Base-by-base conservation (phyloP, 2,888 invertebrate species). In the Trichacis sp. region DNA sequence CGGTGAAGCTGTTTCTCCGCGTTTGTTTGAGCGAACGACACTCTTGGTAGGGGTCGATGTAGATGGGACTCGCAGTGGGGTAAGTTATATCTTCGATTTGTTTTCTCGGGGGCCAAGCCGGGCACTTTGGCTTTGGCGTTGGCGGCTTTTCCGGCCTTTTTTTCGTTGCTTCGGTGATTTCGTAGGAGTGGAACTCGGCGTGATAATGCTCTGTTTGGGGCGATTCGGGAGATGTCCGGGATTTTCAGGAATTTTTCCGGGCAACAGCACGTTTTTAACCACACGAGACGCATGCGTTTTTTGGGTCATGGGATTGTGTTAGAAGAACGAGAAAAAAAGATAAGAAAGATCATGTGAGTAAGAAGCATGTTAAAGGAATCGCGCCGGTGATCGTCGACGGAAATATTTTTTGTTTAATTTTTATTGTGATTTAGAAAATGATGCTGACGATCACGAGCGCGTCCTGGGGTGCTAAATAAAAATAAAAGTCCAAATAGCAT, bases 51-150 rank as follows among this genome's bases (percentile, higher is more conserved):
- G 84, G 84, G 55, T 83, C 80, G 40, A 83, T 81, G 71, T 82
- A 84, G 17, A 84, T 69, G 1, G 83, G 83, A 75, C 83, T 81
- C 2, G 84, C 83, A 12, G 84, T 84, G 5, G 82, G 81, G 70
- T 81, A 83, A 1, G 81, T 80, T 40, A 80, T 73, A 42, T 84
- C 81, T 67, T 83, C 84, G 65, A 83, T 75, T 1, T 77, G 70
- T 54, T 81, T 83, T 2, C 67, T 54, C 0, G 84, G 84, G 11
- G 84, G 84, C 84, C 84, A 84, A 36, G 73, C 59, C 45, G 78
- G 71, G 29, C 73, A 73, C 59, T 77, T 79, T 30, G 75, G 69
- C 63, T 73, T 80, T 14, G 79, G 77, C 24, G 77, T 74, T 4
- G 65, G 71, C 51, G 53, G 76, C 55, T 71, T 68, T 56, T 64